These are phyloP conservation scores for Fulica atra DNA, from an alignment of 2,113 vertebrate species.

Conservation along the genomic window DNA sequence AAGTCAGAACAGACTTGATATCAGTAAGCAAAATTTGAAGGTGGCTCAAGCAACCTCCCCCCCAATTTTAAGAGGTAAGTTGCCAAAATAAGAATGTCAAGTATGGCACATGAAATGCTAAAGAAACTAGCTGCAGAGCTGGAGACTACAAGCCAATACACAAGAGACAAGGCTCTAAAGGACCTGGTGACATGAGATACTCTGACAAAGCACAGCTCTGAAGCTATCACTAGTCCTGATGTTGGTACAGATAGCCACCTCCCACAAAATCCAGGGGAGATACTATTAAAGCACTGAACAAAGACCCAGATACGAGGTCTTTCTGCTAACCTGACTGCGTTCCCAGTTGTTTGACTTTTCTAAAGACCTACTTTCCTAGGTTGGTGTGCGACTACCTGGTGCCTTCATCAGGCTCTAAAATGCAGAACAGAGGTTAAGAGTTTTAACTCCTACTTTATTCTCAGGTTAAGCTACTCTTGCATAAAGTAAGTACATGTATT, in stretches of 20 bases:
- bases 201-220: not conserved
- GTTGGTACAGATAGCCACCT: not conserved
- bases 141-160: not conserved
- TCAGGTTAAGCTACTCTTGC: not conserved
- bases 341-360: not conserved
- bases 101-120: not conserved
- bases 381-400: not conserved
- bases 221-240: not conserved
- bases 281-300: not conserved
- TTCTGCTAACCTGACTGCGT: not conserved
- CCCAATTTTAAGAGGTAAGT: not conserved
- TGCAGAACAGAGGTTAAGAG: not conserved
- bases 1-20: not conserved
- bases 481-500: not conserved
- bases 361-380: not conserved
- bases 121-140: not conserved
- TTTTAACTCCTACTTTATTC: not conserved
- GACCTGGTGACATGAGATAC: not conserved
- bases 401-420: not conserved
- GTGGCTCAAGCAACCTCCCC: not conserved
- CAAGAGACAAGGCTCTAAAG: not conserved
- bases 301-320: accelerated
- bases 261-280: not conserved
- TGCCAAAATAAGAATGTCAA: not conserved
- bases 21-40: not conserved